Evolutionary conservation across 2,888 invertebrate species (phyloP).

Genomic region (Phragmatobia fuliginosa): DNA sequence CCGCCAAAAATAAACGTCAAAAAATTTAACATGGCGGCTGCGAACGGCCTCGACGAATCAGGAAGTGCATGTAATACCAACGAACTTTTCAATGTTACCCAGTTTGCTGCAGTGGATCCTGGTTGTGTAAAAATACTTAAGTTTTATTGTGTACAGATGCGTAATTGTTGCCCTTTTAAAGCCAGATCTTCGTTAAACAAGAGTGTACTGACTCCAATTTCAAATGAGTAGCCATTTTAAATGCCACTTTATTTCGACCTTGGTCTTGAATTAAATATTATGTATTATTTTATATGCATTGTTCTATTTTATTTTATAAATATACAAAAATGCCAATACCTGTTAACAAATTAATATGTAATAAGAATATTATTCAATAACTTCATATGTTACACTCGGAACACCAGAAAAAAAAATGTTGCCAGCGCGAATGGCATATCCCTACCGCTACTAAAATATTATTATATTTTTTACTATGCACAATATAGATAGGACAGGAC

Average conservation of each 20-base stretch:
- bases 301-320: not conserved
- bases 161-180: constrained; percentile 69
- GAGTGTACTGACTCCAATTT: constrained; percentile 45
- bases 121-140: constrained; percentile 64
- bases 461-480: too few species aligned
- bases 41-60: constrained; percentile 74
- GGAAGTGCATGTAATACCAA: constrained; percentile 86
- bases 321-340: too few species aligned
- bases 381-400: too few species aligned
- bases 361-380: too few species aligned
- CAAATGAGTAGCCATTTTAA: constrained; percentile 62
- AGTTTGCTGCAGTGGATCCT: constrained; percentile 69
- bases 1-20: constrained; percentile 85
- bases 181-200: constrained; percentile 61
- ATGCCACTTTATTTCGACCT: constrained; percentile 54
- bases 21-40: constrained; percentile 78
- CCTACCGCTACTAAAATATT: too few species aligned
- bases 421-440: too few species aligned
- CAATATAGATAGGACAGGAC: too few species aligned
- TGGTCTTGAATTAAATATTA: constrained; percentile 56
- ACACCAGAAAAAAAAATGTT: too few species aligned
- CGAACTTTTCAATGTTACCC: constrained; percentile 85
- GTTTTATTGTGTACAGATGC: constrained; percentile 54
- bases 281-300: constrained; percentile 11
- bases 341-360: too few species aligned